Percentiles rank a stretch among this genome's conserved stretches.
Conservation (phyloP, 2,888 invertebrate genomes). For the Tenthredo mesomela region DNA sequence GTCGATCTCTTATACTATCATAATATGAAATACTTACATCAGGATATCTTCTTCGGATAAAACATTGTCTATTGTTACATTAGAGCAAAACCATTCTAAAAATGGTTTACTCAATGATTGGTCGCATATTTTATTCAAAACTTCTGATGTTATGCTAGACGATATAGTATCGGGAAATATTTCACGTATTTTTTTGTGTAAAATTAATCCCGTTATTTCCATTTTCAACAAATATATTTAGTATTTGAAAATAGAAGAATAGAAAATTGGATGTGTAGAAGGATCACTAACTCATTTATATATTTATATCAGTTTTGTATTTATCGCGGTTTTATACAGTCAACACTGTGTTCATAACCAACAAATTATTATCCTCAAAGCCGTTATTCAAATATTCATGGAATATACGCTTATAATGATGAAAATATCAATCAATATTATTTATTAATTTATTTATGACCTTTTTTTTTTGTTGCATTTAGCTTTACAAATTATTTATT, state of each 20-base stretch:
- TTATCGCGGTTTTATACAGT: neutral
- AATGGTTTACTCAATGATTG: conserved; percentile 69
- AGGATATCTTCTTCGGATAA: conserved; percentile 67
- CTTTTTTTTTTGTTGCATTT: neutral
- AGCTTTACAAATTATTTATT: neutral
- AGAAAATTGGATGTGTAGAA: neutral
- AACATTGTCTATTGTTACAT: conserved; percentile 69
- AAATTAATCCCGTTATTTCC: conserved; percentile 58
- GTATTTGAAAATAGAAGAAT: neutral
- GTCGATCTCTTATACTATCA: neutral
- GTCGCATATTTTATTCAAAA: conserved; percentile 68
- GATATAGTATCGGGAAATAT: conserved; percentile 67
- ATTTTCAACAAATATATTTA: neutral
- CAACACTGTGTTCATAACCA: neutral
- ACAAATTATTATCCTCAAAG: neutral
- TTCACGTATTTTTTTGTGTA: conserved; percentile 68
- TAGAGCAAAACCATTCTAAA: conserved; percentile 72
- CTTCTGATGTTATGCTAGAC: conserved; percentile 64
- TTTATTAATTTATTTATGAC: neutral
- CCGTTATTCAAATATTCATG: neutral
- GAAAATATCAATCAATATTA: neutral
- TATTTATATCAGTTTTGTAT: neutral
- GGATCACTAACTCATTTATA: neutral
- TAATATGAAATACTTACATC: conserved; percentile 66
- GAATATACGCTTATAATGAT: neutral